Evolutionary conservation across 2,888 invertebrate genomes (phyloP), one percentile per base, ranked within the genome.

Genomic region (Andrena trimmerana): DNA sequence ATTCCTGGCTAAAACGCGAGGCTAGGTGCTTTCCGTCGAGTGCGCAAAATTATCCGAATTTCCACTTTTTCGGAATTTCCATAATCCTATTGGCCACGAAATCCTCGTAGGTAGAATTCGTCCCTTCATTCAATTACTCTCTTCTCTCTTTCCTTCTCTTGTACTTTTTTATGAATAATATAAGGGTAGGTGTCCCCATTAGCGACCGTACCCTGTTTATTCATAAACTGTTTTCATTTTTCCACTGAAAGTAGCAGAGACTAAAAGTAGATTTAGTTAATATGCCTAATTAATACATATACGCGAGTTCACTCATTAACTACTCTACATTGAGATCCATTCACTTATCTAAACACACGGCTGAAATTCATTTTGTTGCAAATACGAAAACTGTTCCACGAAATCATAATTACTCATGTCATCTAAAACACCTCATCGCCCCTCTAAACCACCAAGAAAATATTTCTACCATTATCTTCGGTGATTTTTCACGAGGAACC

Each of bases 21-120:
- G 6, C 8, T 10, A 16, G 31, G 54, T 27, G 24, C 13, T 50
- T 31, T 6, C 8, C 33, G 6, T 50, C 48, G n/a, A 2, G 3
- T 13, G 13, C 20, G 68, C 10, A 13, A 31, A 36, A 48, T 62
- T 48, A n/a, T 63, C 13, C 2, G 52, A 63, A 20, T 65, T 57
- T 48, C 13, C 24, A 1, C n/a, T 52, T 78, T 36, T 52, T 52
- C n/a, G 0, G n/a, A 50, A 78, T 72, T 59, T 71, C 63, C 77
- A 78, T 72, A 59, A 66, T 77, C 60, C 66, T 31, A 6, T 27
- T 13, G 31, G 48, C 27, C 5, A 4, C 31, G 24, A 63, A 57
- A 63, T 71, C 71, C 33, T 13, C 10, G 29, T 20, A 48, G 50
- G 27, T 59, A n/a, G 36, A 33, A 57, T 72, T 59, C 59, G 1